Conservation (phyloP, 1,140 invertebrate genomes). For the Cyclina sinensis region DNA sequence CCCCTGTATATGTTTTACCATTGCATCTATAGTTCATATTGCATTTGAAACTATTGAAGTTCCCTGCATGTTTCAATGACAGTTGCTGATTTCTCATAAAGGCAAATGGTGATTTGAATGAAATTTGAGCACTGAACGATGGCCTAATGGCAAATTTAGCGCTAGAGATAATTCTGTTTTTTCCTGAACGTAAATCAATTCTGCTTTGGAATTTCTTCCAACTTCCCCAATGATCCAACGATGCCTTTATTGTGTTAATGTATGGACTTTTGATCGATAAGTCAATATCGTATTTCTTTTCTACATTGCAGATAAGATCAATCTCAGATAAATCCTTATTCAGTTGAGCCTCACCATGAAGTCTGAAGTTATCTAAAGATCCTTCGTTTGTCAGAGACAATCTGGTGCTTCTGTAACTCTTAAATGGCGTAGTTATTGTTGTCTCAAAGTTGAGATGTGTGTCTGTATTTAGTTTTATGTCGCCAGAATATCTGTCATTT, state of each 20-base stretch:
- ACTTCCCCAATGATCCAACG: conserved; percentile 17
- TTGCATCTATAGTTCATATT: conserved; percentile 34
- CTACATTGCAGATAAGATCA: not conserved
- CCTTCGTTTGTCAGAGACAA: conserved; percentile 16
- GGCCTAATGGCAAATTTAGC: not conserved
- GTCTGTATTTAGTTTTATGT: not conserved
- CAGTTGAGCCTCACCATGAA: not conserved
- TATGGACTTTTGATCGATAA: conserved; percentile 18
- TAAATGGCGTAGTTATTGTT: not conserved
- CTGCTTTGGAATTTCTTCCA: not conserved
- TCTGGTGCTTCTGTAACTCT: not conserved
- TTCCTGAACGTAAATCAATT: not conserved
- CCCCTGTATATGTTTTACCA: not conserved
- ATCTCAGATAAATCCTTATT: not conserved
- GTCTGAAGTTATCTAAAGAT: not conserved
- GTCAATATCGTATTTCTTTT: conserved; percentile 26
- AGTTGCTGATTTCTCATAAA: conserved; percentile 26
- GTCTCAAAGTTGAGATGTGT: not conserved
- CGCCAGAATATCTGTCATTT: not conserved
- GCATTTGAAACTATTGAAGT: conserved; percentile 31
- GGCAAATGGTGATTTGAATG: conserved; percentile 12
- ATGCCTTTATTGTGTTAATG: conserved; percentile 13
- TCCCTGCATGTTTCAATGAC: conserved; percentile 30
- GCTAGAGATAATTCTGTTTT: not conserved
- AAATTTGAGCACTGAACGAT: not conserved